phyloP scores from a whole-genome alignment of 2,113 vertebrate species.

The Syngnathus floridae region DNA sequence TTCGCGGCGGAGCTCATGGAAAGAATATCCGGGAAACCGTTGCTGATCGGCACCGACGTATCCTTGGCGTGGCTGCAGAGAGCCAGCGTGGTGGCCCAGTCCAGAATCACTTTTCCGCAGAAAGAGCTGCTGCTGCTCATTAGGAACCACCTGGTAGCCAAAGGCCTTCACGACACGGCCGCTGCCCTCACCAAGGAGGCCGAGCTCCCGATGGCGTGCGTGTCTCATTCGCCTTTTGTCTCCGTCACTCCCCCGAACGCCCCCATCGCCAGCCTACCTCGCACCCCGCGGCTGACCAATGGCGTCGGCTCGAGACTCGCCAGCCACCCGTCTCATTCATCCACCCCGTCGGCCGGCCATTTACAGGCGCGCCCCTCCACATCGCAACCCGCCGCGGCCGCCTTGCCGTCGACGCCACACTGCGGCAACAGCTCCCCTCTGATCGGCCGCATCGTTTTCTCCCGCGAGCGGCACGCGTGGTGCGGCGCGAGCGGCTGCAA shows the following conservation, averaged over 20 bases:
- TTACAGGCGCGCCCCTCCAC: conserved; percentile 74
- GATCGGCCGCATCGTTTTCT: conserved; percentile 92
- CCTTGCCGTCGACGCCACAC: conserved; percentile 69
- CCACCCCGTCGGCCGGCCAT: conserved; percentile 67
- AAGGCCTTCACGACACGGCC: conserved; percentile 89
- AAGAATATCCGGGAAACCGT: conserved; percentile 88
- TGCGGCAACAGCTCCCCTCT: conserved; percentile 78
- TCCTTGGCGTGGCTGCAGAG: conserved; percentile 92
- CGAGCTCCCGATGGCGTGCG: conserved; percentile 88
- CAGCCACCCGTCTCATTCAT: conserved; percentile 70
- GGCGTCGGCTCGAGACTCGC: conserved; percentile 80
- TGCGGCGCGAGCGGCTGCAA: conserved; percentile 80
- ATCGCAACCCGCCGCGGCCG: conserved; percentile 70
- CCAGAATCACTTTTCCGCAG: conserved; percentile 90
- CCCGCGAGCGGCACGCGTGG: conserved; percentile 82
- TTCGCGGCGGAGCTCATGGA: conserved; percentile 93
- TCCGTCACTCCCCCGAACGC: conserved; percentile 72
- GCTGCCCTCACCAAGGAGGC: conserved; percentile 87
- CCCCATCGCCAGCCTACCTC: conserved; percentile 79
- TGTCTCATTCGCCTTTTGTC: conserved; percentile 78
- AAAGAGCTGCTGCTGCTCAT: conserved; percentile 94
- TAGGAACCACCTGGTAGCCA: conserved; percentile 92
- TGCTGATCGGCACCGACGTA: conserved; percentile 91
- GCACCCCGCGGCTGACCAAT: conserved; percentile 87
- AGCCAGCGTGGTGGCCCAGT: conserved; percentile 96